A percentile compares a stretch with the other conserved stretches of the same genome.
Evolutionary conservation across 2,113 vertebrate species (phyloP).

Genomic region (Nesoenas mayeri): DNA sequence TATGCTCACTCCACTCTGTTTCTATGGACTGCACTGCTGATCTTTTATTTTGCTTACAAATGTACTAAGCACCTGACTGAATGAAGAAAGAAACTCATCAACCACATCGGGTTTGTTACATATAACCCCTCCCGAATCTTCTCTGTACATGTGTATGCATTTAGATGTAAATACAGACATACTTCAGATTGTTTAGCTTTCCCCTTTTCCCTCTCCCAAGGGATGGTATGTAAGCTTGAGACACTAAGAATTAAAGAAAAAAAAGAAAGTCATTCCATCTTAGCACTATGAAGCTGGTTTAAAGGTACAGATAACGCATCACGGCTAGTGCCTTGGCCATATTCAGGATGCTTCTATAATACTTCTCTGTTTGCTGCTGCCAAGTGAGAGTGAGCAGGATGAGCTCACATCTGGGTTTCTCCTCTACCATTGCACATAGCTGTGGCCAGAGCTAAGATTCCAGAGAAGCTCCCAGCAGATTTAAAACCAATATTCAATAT

Average conservation of each 20-base stretch:
- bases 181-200: not conserved
- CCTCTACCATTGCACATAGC: not conserved
- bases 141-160: rapidly evolving
- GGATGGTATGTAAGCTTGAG: not conserved
- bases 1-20: not conserved
- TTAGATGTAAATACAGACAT: not conserved
- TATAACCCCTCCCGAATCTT: not conserved
- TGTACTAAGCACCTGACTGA: not conserved
- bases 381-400: not conserved
- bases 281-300: not conserved
- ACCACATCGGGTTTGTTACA: not conserved
- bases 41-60: not conserved
- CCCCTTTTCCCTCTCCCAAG: not conserved
- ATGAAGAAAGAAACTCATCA: not conserved
- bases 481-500: not conserved
- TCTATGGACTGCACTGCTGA: not conserved
- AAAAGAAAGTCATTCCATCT: not conserved
- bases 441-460: not conserved
- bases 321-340: rapidly evolving
- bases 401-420: not conserved
- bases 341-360: not conserved
- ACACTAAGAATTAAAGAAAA: not conserved
- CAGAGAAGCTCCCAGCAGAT: not conserved
- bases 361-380: not conserved
- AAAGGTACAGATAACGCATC: not conserved